Evolutionary conservation across 2,888 invertebrate genomes (phyloP).

Genomic region (Neoitamus cyanurus): DNA sequence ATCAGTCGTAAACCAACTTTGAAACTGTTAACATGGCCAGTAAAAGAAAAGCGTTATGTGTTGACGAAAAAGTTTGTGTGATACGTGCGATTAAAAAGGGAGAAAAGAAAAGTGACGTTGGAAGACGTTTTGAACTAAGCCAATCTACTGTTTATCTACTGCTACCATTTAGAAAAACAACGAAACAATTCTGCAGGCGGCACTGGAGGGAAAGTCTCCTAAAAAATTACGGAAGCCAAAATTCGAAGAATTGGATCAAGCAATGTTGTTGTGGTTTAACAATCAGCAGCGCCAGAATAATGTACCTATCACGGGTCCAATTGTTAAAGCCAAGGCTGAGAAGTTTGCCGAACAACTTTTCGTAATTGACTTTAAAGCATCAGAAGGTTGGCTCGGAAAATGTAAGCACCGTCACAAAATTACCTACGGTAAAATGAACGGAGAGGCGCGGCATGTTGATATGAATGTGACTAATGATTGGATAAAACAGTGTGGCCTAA

Average conservation of each 20-base stretch:
- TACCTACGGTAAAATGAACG: not conserved
- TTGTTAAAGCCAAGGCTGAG: not conserved
- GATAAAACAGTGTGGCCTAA: not conserved
- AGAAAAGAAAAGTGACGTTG: constrained; percentile 22
- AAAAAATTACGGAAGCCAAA: not conserved
- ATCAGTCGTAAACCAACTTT: too few species aligned
- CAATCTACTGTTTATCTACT: not conserved
- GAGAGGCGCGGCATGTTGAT: not conserved
- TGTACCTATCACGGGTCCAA: not conserved
- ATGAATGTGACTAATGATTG: not conserved
- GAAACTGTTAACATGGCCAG: not conserved
- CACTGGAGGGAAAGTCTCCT: not conserved
- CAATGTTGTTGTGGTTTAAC: not conserved
- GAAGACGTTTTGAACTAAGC: not conserved
- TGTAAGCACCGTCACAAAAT: not conserved
- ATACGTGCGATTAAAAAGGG: not conserved
- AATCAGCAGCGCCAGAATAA: not conserved
- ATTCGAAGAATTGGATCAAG: constrained; percentile 15
- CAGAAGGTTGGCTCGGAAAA: not conserved
- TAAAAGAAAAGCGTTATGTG: not conserved
- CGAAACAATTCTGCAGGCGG: not conserved
- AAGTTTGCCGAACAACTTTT: not conserved
- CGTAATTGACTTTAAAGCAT: not conserved
- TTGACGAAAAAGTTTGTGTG: not conserved
- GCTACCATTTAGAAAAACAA: not conserved